Percentiles rank a stretch among this genome's conserved stretches.
phyloP scores from a whole-genome alignment of 23 tunicate genomes.

The Trididemnum clinides region DNA sequence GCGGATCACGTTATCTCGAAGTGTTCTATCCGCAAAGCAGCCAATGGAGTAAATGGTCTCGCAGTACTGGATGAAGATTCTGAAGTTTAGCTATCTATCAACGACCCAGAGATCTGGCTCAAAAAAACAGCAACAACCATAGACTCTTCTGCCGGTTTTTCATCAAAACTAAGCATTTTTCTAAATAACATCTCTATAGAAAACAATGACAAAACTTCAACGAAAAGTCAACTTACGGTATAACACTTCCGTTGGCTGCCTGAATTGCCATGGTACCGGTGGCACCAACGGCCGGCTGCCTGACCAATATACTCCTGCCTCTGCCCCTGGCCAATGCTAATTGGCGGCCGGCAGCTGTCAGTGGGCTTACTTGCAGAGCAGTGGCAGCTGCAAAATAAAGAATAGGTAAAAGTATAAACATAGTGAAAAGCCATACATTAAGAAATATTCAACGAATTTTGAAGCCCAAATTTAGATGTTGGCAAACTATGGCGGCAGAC shows the following conservation, averaged over 20 bases:
- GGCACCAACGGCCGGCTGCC: slow-evolving; percentile 47
- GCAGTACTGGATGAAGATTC: too few species aligned
- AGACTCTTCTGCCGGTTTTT: too few species aligned
- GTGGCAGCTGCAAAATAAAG: slow-evolving; percentile 27
- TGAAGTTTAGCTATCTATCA: too few species aligned
- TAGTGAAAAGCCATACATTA: not conserved
- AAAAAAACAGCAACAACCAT: too few species aligned
- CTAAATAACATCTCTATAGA: not conserved
- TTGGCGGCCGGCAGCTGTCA: slow-evolving; percentile 55
- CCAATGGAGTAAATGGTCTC: too few species aligned
- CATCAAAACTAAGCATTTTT: too few species aligned
- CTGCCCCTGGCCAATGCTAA: slow-evolving; percentile 60
- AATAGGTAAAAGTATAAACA: not conserved
- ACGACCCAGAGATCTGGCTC: too few species aligned
- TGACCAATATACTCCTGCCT: slow-evolving; percentile 44
- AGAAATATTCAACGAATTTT: too few species aligned
- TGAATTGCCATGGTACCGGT: slow-evolving; percentile 9
- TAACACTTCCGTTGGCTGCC: slow-evolving; percentile 47
- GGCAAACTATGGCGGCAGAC: too few species aligned
- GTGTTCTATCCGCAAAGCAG: too few species aligned
- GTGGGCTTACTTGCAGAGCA: slow-evolving; percentile 35
- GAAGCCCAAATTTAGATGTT: too few species aligned
- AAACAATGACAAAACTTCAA: not conserved
- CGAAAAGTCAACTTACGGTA: slow-evolving; percentile 45
- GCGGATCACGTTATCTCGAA: too few species aligned